Evolutionary conservation across 1,140 invertebrate genomes (phyloP).

Genomic region (Acromyrmex charruanus): DNA sequence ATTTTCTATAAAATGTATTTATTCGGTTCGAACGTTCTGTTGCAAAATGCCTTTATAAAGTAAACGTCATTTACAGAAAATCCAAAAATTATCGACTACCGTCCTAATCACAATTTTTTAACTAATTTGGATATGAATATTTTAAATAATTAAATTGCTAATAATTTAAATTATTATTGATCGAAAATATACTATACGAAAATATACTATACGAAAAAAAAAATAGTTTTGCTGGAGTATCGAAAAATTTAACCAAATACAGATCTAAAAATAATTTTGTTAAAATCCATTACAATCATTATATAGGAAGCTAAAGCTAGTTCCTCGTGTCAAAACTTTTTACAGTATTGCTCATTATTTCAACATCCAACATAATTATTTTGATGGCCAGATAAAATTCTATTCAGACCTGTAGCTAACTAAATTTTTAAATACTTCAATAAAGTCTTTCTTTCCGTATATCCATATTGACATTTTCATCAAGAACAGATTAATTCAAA

Average conservation of each 20-base stretch:
- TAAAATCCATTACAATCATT: no score
- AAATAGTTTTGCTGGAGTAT: no score
- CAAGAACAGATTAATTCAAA: not conserved
- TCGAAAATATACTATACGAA: not conserved
- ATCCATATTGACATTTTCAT: not conserved
- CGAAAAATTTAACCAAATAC: no score
- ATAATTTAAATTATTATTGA: not conserved
- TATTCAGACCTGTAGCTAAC: no score
- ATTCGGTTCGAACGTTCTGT: not conserved
- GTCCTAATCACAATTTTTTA: not conserved
- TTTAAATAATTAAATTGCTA: not conserved
- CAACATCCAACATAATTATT: no score
- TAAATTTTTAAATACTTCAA: no score
- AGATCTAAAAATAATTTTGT: no score
- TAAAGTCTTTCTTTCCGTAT: not conserved
- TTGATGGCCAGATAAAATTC: no score
- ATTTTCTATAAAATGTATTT: slow-evolving; percentile 3
- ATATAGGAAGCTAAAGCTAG: no score
- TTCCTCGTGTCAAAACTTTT: no score
- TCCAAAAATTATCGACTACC: not conserved
- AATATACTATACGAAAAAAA: not conserved
- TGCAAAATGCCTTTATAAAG: not conserved
- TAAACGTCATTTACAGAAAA: not conserved
- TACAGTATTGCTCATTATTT: no score
- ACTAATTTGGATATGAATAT: not conserved